A percentile compares a stretch with the other conserved stretches of the same genome.
Evolutionary conservation across 2,113 vertebrate species (phyloP).

Genomic region (Piprites chloris): DNA sequence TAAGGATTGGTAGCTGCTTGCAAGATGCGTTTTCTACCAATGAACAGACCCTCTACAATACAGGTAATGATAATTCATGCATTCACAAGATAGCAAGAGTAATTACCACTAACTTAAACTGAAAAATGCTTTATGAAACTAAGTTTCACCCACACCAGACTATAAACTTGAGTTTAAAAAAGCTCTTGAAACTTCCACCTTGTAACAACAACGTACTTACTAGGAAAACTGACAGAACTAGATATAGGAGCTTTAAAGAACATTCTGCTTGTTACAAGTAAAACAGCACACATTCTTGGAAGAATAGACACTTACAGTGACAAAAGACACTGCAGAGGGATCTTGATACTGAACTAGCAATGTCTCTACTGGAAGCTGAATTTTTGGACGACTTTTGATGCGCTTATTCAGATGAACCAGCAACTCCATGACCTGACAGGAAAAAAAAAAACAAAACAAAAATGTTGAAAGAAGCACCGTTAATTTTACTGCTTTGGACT

Average conservation of each 20-base stretch:
- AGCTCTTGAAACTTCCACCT: not conserved
- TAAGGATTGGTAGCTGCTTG: not conserved
- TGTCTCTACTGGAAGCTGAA: slow-evolving; percentile 96
- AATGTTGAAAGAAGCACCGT: not conserved
- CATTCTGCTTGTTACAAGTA: not conserved
- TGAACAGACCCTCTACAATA: not conserved
- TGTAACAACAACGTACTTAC: not conserved
- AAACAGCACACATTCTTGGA: not conserved
- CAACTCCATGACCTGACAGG: slow-evolving; percentile 92
- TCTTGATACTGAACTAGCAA: slow-evolving; percentile 97
- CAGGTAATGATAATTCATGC: not conserved
- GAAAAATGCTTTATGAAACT: not conserved
- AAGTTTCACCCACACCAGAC: not conserved
- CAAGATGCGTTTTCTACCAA: not conserved
- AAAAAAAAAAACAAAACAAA: not conserved
- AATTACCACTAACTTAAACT: not conserved
- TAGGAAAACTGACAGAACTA: not conserved
- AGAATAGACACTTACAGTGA: slow-evolving; percentile 82
- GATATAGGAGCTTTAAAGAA: not conserved
- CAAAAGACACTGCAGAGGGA: slow-evolving; percentile 95
- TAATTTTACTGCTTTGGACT: not conserved
- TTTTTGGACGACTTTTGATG: slow-evolving; percentile 96
- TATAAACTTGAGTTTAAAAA: not conserved
- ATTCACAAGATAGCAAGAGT: not conserved
- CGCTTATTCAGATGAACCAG: slow-evolving; percentile 96